phyloP scores from a whole-genome alignment of 2,113 vertebrate genomes.

The Anarrhichthys ocellatus region DNA sequence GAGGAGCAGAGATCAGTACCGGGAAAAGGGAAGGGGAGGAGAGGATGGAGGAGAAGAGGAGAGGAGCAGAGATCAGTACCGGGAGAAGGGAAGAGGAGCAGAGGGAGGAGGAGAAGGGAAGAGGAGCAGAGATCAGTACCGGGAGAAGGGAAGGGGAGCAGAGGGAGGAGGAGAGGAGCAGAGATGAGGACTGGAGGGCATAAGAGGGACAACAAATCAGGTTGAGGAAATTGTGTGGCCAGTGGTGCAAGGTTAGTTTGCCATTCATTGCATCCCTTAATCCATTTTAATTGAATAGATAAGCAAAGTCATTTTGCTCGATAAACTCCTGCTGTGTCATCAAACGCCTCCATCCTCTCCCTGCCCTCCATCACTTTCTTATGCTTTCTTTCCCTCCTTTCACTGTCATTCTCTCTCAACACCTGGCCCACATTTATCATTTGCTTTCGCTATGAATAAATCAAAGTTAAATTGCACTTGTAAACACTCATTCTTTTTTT shows the following conservation, averaged over 20 bases:
- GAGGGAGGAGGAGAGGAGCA: constrained; percentile 21
- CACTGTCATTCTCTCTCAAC: neutral
- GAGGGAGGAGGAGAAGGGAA: constrained; percentile 25
- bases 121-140: neutral
- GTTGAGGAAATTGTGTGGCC: constrained; percentile 59
- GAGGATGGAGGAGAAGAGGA: constrained; percentile 23
- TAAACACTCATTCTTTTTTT: neutral
- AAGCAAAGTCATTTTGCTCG: constrained; percentile 74
- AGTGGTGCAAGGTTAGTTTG: constrained; percentile 65
- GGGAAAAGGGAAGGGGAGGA: constrained; percentile 11
- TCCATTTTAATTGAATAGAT: constrained; percentile 77
- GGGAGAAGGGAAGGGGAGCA: constrained; percentile 12
- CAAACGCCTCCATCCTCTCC: constrained; percentile 46
- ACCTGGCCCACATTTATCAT: neutral
- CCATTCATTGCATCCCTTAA: constrained; percentile 63
- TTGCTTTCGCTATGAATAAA: neutral
- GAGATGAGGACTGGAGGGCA: constrained; percentile 30
- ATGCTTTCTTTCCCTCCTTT: constrained; percentile 3
- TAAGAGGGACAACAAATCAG: constrained; percentile 36
- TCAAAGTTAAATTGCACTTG: neutral
- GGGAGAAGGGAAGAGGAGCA: neutral
- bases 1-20: constrained; percentile 13
- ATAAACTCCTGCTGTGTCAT: constrained; percentile 73
- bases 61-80: constrained; percentile 5
- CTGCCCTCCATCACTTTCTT: constrained; percentile 43